Percentiles rank a stretch among this genome's conserved stretches.
Conservation (phyloP, 1,140 invertebrate genomes). For the Charaxes varanes region DNA sequence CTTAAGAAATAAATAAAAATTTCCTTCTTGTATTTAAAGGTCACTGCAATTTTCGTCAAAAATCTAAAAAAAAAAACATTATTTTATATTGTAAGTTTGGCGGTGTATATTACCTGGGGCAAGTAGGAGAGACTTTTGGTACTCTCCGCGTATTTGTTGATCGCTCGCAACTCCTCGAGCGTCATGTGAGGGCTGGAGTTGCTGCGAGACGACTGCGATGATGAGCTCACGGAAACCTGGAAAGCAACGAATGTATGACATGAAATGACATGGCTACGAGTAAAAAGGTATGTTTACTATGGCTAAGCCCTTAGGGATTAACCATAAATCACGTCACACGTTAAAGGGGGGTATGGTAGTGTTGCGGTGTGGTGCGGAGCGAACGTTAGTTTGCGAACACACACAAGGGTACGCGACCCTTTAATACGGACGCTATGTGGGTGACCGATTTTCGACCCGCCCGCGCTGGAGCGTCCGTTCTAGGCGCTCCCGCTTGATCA, state of each 20-base stretch:
- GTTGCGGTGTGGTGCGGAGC: no score
- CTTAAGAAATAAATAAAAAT: no score
- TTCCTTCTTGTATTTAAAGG: conserved; percentile 1
- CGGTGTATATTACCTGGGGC: conserved; percentile 80
- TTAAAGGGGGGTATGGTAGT: no score
- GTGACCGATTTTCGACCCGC: no score
- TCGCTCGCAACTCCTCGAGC: conserved; percentile 86
- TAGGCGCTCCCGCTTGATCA: no score
- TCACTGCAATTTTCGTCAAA: neutral
- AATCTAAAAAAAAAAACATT: neutral
- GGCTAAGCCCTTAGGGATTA: no score
- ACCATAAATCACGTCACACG: no score
- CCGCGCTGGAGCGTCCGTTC: no score
- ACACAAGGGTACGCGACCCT: no score
- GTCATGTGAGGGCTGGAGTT: conserved; percentile 81
- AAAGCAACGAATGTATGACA: conserved; percentile 11
- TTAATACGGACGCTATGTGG: no score
- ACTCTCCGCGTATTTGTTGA: conserved; percentile 93
- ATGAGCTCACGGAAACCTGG: conserved; percentile 76
- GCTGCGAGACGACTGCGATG: conserved; percentile 79
- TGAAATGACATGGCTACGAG: neutral
- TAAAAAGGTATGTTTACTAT: no score
- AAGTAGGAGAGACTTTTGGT: conserved; percentile 93
- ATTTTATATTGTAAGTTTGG: neutral
- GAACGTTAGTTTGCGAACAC: no score